Percentiles rank a stretch among this genome's conserved stretches.
These are phyloP conservation scores for Trichogramma pretiosum DNA, from an alignment of 1,140 invertebrate genomes.

Conservation along the genomic window DNA sequence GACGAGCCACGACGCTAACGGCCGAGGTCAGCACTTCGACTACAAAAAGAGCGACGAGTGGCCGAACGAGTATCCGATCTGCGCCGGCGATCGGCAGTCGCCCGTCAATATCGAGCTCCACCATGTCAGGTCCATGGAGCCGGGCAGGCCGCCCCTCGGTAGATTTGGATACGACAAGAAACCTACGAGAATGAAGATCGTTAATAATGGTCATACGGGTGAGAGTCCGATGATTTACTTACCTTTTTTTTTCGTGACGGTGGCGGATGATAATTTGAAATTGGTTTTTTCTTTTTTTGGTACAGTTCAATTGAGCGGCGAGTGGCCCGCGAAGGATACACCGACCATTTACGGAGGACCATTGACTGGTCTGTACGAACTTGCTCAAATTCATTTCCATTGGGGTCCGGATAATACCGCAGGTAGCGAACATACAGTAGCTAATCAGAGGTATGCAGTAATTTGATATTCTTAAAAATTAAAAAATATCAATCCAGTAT, in stretches of 20 bases:
- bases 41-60: conserved; percentile 21
- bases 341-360: conserved; percentile 58
- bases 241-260: too few relatives aligned
- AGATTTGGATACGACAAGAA: conserved; percentile 49
- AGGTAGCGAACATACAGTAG: conserved; percentile 79
- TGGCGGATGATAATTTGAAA: neutral
- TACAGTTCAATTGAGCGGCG: conserved; percentile 44
- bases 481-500: too few relatives aligned
- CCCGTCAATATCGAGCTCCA: conserved; percentile 32
- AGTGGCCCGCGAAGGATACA: conserved; percentile 36
- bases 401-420: conserved; percentile 64
- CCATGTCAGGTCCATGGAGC: conserved; percentile 6
- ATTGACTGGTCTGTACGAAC: conserved; percentile 57
- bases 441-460: conserved; percentile 41
- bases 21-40: neutral
- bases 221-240: too few relatives aligned
- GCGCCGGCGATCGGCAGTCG: conserved; percentile 29
- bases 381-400: conserved; percentile 69
- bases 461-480: too few relatives aligned
- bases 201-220: conserved; percentile 63
- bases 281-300: neutral
- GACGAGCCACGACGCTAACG: neutral
- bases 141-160: conserved; percentile 40
- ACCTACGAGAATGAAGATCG: conserved; percentile 44
- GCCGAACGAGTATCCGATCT: conserved; percentile 15